Conservation (phyloP, 1,140 invertebrate genomes). For the Sminthurides bifidus region DNA sequence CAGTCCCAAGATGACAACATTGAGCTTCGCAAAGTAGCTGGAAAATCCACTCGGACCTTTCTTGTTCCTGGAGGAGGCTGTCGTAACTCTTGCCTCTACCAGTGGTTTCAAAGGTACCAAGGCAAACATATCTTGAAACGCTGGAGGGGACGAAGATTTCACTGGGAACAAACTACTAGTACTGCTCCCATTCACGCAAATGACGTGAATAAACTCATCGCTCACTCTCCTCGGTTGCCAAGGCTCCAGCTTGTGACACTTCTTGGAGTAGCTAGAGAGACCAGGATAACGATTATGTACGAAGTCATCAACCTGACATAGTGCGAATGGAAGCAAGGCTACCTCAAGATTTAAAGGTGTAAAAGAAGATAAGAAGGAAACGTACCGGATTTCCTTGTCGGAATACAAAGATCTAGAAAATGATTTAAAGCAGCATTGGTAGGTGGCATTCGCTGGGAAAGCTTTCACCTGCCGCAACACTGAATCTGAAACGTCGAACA, state of each 20-base stretch:
- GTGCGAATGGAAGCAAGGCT: too few species aligned
- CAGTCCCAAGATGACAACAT: conserved; percentile 42
- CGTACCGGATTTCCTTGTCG: conserved; percentile 14
- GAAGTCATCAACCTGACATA: too few species aligned
- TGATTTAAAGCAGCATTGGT: conserved; percentile 26
- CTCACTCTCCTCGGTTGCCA: too few species aligned
- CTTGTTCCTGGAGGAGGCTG: neutral
- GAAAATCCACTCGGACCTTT: neutral
- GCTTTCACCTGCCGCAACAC: too few species aligned
- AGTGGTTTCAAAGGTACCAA: conserved; percentile 42
- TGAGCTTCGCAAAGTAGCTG: conserved; percentile 3
- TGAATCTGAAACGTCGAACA: too few species aligned
- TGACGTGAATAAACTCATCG: conserved; percentile 25
- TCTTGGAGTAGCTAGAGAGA: too few species aligned
- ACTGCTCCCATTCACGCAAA: conserved; percentile 5
- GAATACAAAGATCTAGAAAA: conserved; percentile 14
- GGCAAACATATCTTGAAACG: conserved; percentile 55
- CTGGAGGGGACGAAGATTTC: too few species aligned
- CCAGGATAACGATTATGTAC: too few species aligned
- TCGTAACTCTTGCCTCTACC: conserved; percentile 37
- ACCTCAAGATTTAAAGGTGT: too few species aligned
- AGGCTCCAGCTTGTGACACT: too few species aligned
- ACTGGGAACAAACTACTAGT: too few species aligned
- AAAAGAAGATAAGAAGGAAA: too few species aligned
- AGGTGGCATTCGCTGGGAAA: conserved; percentile 1